Conservation (phyloP, 1,140 invertebrate genomes). For the Pygmarrhopalites habei region DNA sequence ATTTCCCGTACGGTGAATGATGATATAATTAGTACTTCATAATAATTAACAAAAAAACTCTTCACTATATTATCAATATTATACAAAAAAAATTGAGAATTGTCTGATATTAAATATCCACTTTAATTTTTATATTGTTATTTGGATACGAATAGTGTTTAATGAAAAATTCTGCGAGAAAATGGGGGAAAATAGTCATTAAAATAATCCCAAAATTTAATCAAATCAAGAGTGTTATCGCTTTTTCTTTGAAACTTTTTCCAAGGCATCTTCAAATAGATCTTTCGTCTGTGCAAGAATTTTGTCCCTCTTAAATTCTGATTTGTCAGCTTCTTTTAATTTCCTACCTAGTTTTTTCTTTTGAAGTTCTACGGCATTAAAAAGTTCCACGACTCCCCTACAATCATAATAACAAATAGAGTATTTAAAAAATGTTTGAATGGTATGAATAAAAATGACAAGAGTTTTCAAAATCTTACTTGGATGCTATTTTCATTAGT, state of each 20-base stretch:
- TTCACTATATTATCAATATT: too few species aligned
- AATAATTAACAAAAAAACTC: too few species aligned
- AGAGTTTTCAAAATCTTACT: conserved; percentile 43
- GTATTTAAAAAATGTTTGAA: too few species aligned
- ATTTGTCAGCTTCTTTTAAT: conserved; percentile 61
- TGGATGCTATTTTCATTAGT: conserved; percentile 73
- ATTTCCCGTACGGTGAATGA: too few species aligned
- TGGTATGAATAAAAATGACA: too few species aligned
- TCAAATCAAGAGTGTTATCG: neutral
- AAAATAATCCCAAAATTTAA: too few species aligned
- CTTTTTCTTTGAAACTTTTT: conserved; percentile 18
- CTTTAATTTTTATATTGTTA: neutral
- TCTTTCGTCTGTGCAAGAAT: conserved; percentile 54
- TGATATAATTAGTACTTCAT: too few species aligned
- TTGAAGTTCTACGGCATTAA: conserved; percentile 80
- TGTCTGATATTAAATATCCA: neutral
- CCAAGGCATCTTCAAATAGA: conserved; percentile 24
- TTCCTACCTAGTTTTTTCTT: conserved; percentile 68
- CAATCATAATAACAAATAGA: too few species aligned
- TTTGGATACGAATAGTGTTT: too few species aligned
- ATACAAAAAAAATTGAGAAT: neutral
- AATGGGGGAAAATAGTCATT: too few species aligned
- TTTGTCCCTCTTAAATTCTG: conserved; percentile 73
- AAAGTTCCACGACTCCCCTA: conserved; percentile 83
- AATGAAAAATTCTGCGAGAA: too few species aligned